phyloP scores from a whole-genome alignment of 2,888 invertebrate genomes.

The Linnaemya vulpina region DNA sequence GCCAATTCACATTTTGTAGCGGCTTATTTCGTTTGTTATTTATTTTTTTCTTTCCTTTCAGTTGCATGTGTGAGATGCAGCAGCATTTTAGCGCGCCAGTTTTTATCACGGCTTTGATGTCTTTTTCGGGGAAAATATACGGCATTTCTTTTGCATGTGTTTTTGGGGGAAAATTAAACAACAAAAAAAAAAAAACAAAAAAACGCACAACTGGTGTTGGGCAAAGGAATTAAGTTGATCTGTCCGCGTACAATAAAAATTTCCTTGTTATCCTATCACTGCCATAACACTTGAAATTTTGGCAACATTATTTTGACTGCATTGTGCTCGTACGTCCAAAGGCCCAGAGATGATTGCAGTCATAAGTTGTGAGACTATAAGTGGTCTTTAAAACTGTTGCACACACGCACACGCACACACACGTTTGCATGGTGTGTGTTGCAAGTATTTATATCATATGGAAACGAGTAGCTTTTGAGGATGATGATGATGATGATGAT shows the following conservation, averaged over 20 bases:
- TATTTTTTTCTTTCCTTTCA: neutral
- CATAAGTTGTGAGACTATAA: constrained; percentile 38
- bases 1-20: constrained; percentile 67
- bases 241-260: constrained; percentile 64
- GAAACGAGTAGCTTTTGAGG: neutral
- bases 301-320: constrained; percentile 38
- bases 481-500: constrained; percentile 26
- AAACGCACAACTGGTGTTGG: neutral
- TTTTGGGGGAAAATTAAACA: constrained; percentile 31
- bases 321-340: neutral
- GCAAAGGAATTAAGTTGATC: constrained; percentile 63
- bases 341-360: constrained; percentile 39
- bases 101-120: constrained; percentile 46
- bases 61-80: constrained; percentile 48
- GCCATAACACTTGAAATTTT: constrained; percentile 54
- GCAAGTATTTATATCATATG: constrained; percentile 49
- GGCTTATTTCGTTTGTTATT: constrained; percentile 13
- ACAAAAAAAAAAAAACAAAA: constrained; percentile 9
- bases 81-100: constrained; percentile 60
- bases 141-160: constrained; percentile 19
- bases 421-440: constrained; percentile 2
- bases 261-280: constrained; percentile 69
- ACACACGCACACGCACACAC: constrained; percentile 11
- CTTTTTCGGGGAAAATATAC: constrained; percentile 43
- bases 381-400: constrained; percentile 50